Evolutionary conservation across 2,113 vertebrate genomes (phyloP), one percentile per base, ranked within the genome.

Genomic region (Callospermophilus lateralis): DNA sequence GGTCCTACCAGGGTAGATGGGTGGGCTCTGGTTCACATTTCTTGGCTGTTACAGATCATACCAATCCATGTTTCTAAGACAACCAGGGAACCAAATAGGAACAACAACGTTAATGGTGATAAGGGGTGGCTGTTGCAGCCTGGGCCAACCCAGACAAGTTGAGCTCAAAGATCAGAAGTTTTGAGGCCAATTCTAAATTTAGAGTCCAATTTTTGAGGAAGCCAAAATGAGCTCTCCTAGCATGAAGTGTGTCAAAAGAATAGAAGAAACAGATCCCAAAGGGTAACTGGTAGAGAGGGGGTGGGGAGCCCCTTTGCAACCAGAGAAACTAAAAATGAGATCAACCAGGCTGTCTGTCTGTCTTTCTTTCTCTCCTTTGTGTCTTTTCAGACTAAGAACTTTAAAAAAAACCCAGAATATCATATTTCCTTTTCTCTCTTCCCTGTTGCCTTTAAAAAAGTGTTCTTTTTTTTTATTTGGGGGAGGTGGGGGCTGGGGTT

Each of bases 171-270:
- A 97, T 96, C 97, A 98, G 89, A 93, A 97, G 87, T 98, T 98
- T 97, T 95, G 96, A 98, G 97, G 97, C 92, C 98, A 97, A 94
- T 74, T 97, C 97, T 97, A 98, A 98, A 97, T 97, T 98, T 98
- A 97, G 97, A 90, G 87, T 95, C 72, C 93, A 95, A 87, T 98
- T 97, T 97, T 48, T 79, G 93, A 97, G 73, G 86, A 84, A 84
- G 93, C 96, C 92, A 93, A 89, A 97, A 95, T 81, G 96, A 97
- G 80, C 73, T 96, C 89, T 94, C 89, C 63, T 95, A 48, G n/a
- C 91, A 68, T 94, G 83, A 97, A 97, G 74, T 96, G 67, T 97
- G 93, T 97, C 92, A 94, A 89, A 95, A 97, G 89, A 93, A 96
- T 17, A 78, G n/a, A 93, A 97, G 84, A 45, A 51, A 80, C 24